Evolutionary conservation across 2,113 vertebrate genomes (phyloP).

Genomic region (Coracopsis vasa): DNA sequence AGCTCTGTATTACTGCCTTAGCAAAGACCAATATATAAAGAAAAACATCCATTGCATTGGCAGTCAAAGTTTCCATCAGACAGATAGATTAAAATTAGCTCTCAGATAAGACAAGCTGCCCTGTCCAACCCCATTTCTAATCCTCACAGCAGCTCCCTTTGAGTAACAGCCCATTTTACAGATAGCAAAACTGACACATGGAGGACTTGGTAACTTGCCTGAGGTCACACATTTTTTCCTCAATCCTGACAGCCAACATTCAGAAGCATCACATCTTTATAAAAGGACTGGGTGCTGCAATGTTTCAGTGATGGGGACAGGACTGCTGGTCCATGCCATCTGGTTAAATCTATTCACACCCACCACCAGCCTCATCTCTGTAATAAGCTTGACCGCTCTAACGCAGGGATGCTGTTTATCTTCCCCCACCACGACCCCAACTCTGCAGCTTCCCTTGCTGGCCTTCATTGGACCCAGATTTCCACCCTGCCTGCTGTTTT

Average conservation of each 20-base stretch:
- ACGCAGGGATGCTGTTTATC: conserved; percentile 35
- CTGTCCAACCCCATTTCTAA: not conserved
- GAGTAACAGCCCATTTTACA: not conserved
- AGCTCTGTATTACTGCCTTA: not conserved
- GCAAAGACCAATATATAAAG: rapidly evolving
- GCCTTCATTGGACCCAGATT: conserved; percentile 64
- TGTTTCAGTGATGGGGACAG: not conserved
- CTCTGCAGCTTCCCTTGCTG: not conserved
- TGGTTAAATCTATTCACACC: not conserved
- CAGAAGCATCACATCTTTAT: not conserved
- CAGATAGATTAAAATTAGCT: not conserved
- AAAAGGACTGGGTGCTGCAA: not conserved
- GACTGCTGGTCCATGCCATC: not conserved
- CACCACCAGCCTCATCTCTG: not conserved
- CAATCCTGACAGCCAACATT: not conserved
- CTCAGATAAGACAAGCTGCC: not conserved
- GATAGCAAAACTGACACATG: not conserved
- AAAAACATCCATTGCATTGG: not conserved
- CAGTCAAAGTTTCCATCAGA: not conserved
- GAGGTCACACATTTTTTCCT: not conserved
- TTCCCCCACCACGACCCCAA: not conserved
- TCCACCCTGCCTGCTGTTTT: conserved; percentile 57
- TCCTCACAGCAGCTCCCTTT: not conserved
- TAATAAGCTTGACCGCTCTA: not conserved
- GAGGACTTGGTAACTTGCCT: not conserved